phyloP scores from a whole-genome alignment of 2,888 invertebrate species.

The Microctonus hyperodae region DNA sequence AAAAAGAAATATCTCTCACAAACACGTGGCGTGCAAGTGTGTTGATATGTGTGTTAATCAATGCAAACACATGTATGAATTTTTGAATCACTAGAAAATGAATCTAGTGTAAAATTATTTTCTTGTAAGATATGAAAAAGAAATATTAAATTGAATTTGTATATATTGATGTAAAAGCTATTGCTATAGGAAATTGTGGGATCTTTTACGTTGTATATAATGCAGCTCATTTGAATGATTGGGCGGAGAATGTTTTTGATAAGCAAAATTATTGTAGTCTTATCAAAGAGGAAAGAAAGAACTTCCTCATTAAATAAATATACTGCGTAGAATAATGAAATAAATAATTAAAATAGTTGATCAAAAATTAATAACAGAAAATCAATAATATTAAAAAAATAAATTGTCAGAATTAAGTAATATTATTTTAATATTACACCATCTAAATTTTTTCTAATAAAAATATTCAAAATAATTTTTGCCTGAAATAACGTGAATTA shows the following conservation, averaged over 20 bases:
- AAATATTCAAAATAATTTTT: too few relatives aligned
- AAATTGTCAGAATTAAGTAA: too few relatives aligned
- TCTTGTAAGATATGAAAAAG: too few relatives aligned
- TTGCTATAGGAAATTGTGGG: background rate
- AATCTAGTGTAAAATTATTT: too few relatives aligned
- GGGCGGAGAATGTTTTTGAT: constrained; percentile 41
- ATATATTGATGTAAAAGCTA: background rate
- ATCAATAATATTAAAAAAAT: too few relatives aligned
- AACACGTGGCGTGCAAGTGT: background rate
- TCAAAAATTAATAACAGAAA: too few relatives aligned
- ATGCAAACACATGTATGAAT: background rate
- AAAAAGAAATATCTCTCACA: background rate
- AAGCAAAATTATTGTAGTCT: constrained; percentile 34
- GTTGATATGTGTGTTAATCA: background rate
- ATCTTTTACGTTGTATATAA: background rate
- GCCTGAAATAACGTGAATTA: too few relatives aligned
- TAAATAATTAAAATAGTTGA: constrained; percentile 7
- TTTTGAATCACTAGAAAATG: background rate
- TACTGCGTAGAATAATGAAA: constrained; percentile 36
- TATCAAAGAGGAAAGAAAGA: constrained; percentile 53
- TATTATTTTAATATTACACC: too few relatives aligned
- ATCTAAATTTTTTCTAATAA: too few relatives aligned
- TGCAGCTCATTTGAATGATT: constrained; percentile 29
- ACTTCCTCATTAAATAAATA: constrained; percentile 47
- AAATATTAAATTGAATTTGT: too few relatives aligned